These are phyloP conservation scores for Microchirus variegatus DNA, from an alignment of 2,797 vertebrate genomes.

Conservation along the genomic window DNA sequence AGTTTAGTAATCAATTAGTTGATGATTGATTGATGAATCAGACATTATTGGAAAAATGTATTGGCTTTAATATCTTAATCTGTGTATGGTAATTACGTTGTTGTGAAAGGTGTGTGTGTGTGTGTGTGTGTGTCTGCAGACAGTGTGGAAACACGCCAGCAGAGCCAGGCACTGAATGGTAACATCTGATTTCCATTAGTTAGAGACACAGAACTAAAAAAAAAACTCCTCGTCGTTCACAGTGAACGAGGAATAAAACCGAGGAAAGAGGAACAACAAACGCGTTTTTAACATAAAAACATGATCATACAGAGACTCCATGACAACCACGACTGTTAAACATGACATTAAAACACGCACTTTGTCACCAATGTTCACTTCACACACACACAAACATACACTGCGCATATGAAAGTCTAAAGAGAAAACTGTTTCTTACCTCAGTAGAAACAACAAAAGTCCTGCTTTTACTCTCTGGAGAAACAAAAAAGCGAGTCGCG, in stretches of 20 bases:
- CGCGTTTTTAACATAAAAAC: not conserved
- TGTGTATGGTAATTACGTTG: too few relatives aligned
- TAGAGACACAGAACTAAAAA: constrained; percentile 34
- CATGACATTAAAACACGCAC: too few relatives aligned
- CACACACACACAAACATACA: too few relatives aligned
- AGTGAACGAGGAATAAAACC: constrained; percentile 7
- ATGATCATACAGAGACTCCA: too few relatives aligned
- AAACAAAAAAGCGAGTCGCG: constrained; percentile 1
- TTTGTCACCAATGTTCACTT: too few relatives aligned
- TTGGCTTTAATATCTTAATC: too few relatives aligned
- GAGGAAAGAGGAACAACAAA: not conserved
- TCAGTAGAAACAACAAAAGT: constrained; percentile 1
- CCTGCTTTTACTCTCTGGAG: constrained; percentile 2
- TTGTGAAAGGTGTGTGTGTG: too few relatives aligned
- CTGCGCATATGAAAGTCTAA: too few relatives aligned
- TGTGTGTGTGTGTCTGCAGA: not conserved
- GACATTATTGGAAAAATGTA: too few relatives aligned
- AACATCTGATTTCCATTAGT: constrained; percentile 80
- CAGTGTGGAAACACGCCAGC: constrained; percentile 2
- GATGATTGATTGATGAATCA: too few relatives aligned
- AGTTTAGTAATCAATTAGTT: too few relatives aligned
- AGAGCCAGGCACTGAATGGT: constrained; percentile 30
- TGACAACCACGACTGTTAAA: too few relatives aligned
- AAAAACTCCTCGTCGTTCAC: constrained; percentile 52
- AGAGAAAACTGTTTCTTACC: constrained; percentile 34